Percentiles rank a stretch among this genome's conserved stretches.
These are phyloP conservation scores for Guaruba guarouba DNA, from an alignment of 2,113 vertebrate genomes.

Conservation along the genomic window DNA sequence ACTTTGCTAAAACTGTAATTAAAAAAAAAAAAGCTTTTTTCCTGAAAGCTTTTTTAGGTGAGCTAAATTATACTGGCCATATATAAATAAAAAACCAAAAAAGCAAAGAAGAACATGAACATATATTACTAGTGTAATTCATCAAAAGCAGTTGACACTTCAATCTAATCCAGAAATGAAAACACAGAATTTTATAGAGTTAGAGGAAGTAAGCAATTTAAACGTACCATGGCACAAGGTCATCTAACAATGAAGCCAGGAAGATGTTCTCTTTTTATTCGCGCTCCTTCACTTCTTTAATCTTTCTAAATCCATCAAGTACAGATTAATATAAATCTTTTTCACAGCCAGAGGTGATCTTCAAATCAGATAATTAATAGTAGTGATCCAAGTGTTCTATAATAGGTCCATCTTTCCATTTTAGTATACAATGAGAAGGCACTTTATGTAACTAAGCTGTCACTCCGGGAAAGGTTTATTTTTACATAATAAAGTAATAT, in stretches of 20 bases:
- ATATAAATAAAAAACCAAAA: conserved; percentile 80
- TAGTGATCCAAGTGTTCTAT: conserved; percentile 33
- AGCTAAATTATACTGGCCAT: conserved; percentile 76
- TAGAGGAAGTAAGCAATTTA: conserved; percentile 86
- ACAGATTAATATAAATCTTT: conserved; percentile 71
- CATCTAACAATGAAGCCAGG: conserved; percentile 71
- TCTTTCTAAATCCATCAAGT: conserved; percentile 64
- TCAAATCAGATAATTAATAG: conserved; percentile 75
- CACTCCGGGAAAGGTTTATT: conserved; percentile 33
- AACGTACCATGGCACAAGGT: conserved; percentile 77
- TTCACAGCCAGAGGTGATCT: conserved; percentile 67
- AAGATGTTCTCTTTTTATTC: conserved; percentile 73
- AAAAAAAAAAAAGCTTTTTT: conserved; percentile 42
- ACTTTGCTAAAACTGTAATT: conserved; percentile 56
- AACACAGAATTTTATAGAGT: conserved; percentile 84
- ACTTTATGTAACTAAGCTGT: conserved; percentile 19
- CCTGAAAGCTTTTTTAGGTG: conserved; percentile 68
- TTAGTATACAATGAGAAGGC: conserved; percentile 61
- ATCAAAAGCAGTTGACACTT: conserved; percentile 83
- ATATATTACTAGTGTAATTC: conserved; percentile 80
- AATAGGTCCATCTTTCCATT: conserved; percentile 53
- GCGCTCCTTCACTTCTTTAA: conserved; percentile 46
- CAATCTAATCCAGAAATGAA: conserved; percentile 85
- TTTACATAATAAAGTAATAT: conserved; percentile 62
- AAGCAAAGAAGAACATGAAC: conserved; percentile 79